Percentiles rank a stretch among this genome's conserved stretches.
Evolutionary conservation across 2,113 vertebrate species (phyloP).

Genomic region (Osmerus eperlanus): DNA sequence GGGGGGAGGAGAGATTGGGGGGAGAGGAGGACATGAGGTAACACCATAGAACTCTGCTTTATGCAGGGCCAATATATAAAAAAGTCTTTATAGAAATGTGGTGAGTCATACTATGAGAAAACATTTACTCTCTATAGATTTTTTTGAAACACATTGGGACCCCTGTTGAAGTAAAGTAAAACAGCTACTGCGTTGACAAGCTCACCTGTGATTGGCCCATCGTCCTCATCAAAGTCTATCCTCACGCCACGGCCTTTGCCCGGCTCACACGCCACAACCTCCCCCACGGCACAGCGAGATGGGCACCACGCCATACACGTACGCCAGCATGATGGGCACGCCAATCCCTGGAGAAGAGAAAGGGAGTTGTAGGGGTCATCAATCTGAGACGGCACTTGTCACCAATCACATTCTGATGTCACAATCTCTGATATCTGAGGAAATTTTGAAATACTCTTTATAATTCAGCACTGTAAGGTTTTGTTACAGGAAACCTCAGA

Average conservation of each 20-base stretch:
- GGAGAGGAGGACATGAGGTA: too few species aligned
- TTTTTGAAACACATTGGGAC: too few species aligned
- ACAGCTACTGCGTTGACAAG: too few species aligned
- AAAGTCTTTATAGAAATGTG: too few species aligned
- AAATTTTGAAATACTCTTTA: neutral
- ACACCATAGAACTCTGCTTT: too few species aligned
- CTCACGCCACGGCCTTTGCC: slow-evolving; percentile 91
- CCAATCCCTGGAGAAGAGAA: slow-evolving; percentile 82
- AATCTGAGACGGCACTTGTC: neutral
- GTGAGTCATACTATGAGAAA: too few species aligned
- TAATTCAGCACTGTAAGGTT: too few species aligned
- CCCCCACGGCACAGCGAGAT: slow-evolving; percentile 96
- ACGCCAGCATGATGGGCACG: slow-evolving; percentile 98
- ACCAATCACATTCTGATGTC: neutral
- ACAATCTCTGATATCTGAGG: neutral
- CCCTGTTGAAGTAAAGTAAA: too few species aligned
- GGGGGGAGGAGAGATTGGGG: neutral
- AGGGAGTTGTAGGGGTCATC: neutral
- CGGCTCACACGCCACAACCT: slow-evolving; percentile 94
- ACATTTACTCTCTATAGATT: too few species aligned
- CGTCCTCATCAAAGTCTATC: slow-evolving; percentile 97
- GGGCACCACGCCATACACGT: slow-evolving; percentile 96
- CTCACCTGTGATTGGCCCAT: slow-evolving; percentile 95
- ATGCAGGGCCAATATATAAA: too few species aligned
- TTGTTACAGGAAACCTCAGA: too few species aligned